Evolutionary conservation across 2,797 vertebrate species (phyloP).

Genomic region (Kryptopterus vitreolus): DNA sequence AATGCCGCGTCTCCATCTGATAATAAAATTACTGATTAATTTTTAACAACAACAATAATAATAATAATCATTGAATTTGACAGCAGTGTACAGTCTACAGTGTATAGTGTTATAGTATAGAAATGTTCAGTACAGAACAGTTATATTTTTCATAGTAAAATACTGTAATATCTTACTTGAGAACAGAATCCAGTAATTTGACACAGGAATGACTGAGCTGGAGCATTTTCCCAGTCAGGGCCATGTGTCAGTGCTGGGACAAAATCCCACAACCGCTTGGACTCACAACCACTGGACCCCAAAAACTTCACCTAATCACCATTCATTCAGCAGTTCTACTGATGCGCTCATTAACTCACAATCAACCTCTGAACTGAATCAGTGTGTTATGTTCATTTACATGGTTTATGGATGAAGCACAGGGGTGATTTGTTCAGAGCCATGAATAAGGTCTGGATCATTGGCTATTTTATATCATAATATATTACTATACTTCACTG

Average conservation of each 20-base stretch:
- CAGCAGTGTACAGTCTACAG: too few relatives aligned
- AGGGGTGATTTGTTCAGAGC: background rate
- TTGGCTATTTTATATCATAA: background rate
- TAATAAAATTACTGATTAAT: background rate
- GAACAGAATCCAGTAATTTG: background rate
- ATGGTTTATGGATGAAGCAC: background rate
- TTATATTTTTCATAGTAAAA: too few relatives aligned
- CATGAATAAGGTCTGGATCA: background rate
- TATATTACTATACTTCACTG: too few relatives aligned
- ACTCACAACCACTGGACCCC: background rate
- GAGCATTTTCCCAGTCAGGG: background rate
- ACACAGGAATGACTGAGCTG: background rate
- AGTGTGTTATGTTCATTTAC: too few relatives aligned
- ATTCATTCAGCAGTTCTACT: background rate
- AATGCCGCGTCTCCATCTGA: conserved; percentile 52
- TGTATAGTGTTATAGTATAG: too few relatives aligned
- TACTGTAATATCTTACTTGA: background rate
- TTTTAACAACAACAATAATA: too few relatives aligned
- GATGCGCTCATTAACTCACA: background rate
- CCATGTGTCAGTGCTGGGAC: background rate
- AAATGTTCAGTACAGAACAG: too few relatives aligned
- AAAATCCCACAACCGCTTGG: background rate
- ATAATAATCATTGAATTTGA: too few relatives aligned
- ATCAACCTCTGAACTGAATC: background rate
- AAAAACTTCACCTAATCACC: background rate